phyloP scores from a whole-genome alignment of 2,888 invertebrate species.

The Trilocha varians region DNA sequence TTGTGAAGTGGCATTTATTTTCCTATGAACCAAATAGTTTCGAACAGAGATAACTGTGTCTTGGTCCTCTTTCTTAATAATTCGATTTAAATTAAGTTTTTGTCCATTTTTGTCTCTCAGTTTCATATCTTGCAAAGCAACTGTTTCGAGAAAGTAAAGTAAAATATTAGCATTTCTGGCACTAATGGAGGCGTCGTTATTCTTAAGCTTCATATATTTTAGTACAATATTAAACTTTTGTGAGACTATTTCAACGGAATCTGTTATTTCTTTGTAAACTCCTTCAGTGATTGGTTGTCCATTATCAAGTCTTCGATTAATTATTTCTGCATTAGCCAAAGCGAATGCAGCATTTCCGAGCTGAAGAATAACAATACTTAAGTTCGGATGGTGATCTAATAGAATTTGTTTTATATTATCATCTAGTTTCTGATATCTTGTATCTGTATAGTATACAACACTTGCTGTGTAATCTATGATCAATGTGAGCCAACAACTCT shows the following conservation, averaged over 20 bases:
- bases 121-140: background rate
- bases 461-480: background rate
- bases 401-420: background rate
- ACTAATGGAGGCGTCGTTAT: background rate
- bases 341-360: background rate
- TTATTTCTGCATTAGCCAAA: background rate
- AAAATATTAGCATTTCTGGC: background rate
- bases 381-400: background rate
- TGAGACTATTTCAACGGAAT: background rate
- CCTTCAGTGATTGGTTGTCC: background rate
- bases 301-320: background rate
- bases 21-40: background rate
- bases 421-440: background rate
- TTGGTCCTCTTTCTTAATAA: background rate
- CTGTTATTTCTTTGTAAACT: background rate
- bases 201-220: background rate
- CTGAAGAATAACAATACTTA: background rate
- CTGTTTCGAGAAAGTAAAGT: background rate
- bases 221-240: background rate
- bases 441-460: background rate
- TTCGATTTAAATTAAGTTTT: background rate
- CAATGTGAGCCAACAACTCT: background rate
- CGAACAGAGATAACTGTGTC: background rate
- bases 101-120: background rate
- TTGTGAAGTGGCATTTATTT: background rate